Conservation (phyloP, 1,140 invertebrate genomes). For the Scylla paramamosain region DNA sequence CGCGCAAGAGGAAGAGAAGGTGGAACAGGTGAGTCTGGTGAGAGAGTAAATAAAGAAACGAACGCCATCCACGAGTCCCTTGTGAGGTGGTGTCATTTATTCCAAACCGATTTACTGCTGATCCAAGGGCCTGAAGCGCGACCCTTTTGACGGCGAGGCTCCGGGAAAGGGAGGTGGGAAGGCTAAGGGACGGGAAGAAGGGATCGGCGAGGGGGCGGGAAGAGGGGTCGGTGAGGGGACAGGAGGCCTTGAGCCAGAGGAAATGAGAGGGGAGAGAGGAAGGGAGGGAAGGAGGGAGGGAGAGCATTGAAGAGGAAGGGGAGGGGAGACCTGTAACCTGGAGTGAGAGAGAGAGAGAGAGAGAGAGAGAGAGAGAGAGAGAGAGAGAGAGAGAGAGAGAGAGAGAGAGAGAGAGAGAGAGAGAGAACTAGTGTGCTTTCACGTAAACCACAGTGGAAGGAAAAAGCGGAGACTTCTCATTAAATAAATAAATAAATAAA, state of each 20-base stretch:
- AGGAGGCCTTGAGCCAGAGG: neutral
- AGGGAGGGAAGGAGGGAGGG: neutral
- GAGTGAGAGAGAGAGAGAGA: neutral
- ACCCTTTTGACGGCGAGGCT: slow-evolving; percentile 58
- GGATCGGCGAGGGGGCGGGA: neutral
- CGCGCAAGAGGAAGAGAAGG: neutral
- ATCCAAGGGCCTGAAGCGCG: slow-evolving; percentile 61
- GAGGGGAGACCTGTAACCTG: neutral
- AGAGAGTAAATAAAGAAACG: slow-evolving; percentile 6
- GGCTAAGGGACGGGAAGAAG: neutral
- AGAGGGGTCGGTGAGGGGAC: neutral
- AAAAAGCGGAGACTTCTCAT: no score
- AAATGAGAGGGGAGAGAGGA: neutral
- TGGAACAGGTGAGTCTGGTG: neutral
- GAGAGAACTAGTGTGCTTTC: no score
- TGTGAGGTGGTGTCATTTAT: slow-evolving; percentile 72
- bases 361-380: neutral
- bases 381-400: neutral
- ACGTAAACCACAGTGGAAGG: no score
- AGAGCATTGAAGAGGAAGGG: neutral
- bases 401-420: neutral
- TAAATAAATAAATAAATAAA: no score
- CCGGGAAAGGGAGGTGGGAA: neutral
- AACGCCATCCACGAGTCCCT: slow-evolving; percentile 17
- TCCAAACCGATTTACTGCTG: slow-evolving; percentile 74